phyloP scores from a whole-genome alignment of 2,888 invertebrate genomes.

The Ormyrus nitidulus region DNA sequence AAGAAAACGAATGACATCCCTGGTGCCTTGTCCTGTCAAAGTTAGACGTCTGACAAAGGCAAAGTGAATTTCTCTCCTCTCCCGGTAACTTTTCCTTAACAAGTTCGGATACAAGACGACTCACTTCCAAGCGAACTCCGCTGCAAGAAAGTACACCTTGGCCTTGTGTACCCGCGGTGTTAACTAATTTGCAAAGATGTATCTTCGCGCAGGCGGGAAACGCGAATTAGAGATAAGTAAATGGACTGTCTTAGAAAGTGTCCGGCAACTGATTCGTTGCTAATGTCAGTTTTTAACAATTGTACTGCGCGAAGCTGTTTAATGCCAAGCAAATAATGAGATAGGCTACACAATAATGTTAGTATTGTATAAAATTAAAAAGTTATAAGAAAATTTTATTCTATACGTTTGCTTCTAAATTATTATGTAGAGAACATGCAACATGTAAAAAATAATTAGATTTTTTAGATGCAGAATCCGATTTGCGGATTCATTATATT shows the following conservation, averaged over 20 bases:
- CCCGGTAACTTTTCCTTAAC: conserved; percentile 44
- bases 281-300: neutral
- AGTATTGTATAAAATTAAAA: too few species aligned
- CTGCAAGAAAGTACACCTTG: conserved; percentile 5
- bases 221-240: conserved; percentile 21
- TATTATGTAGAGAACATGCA: too few species aligned
- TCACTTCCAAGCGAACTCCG: conserved; percentile 15
- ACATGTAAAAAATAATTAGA: too few species aligned
- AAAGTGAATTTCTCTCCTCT: conserved; percentile 30
- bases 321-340: neutral
- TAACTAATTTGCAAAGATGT: conserved; percentile 39
- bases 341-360: too few species aligned
- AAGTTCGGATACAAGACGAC: conserved; percentile 20
- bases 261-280: neutral
- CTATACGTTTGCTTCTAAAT: too few species aligned
- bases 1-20: conserved; percentile 8
- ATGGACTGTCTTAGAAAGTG: neutral
- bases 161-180: conserved; percentile 2
- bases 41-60: conserved; percentile 38
- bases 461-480: too few species aligned
- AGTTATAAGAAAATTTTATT: too few species aligned
- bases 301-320: neutral
- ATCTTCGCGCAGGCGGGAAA: neutral
- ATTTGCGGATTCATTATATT: too few species aligned
- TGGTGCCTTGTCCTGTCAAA: conserved; percentile 16